Base-by-base conservation (phyloP, 1,140 invertebrate genomes). In the Leucophenga varia region DNA sequence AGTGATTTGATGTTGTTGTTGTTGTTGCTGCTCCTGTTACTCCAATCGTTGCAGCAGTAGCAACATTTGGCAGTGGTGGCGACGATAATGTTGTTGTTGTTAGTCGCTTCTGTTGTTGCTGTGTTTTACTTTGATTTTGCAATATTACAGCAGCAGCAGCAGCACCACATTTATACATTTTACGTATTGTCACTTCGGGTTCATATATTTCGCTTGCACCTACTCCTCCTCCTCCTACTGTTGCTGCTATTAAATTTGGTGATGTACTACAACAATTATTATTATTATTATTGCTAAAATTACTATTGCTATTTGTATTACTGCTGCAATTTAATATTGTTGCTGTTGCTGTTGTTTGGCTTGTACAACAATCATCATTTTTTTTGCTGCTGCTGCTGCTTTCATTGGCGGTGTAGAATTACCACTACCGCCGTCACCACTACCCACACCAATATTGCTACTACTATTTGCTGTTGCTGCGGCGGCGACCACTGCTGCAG, bases 161-260 rank as follows among this genome's bases (percentile, higher is more conserved):
- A 42, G 38, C 18, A 51, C 70, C 67, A 25, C 69, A 73, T 47
- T 72, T 72, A 47, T 64, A 72, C 57, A 72, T 64, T 64, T 64
- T 59, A 8, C 65, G 59, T 55, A 72, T 72, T 30, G 63, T 70
- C 37, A 72, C 56, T 43, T 72, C 70, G 7, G 70, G 69, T 38
- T 72, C 69, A 52, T 47, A 61, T 31, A 67, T 49, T 31, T 71
- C 67, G 54, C 47, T 39, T 21, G 51, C 51, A 54, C 43, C 43
- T 39, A 31, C 39, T 34, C 12, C 9, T 21, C n/a, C 47, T 41
- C 35, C 30, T 36, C 37, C 41, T 43, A 22, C 20, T 48, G 40
- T 1, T 49, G 39, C 14, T 43, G 42, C 22, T 35, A n/a, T n/a
- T n/a, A n/a, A n/a, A n/a, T n/a, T n/a, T 61, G 55, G 60, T 36